Evolutionary conservation across 2,113 vertebrate genomes (phyloP), one percentile per base, ranked within the genome.

Genomic region (Casuarius casuarius): DNA sequence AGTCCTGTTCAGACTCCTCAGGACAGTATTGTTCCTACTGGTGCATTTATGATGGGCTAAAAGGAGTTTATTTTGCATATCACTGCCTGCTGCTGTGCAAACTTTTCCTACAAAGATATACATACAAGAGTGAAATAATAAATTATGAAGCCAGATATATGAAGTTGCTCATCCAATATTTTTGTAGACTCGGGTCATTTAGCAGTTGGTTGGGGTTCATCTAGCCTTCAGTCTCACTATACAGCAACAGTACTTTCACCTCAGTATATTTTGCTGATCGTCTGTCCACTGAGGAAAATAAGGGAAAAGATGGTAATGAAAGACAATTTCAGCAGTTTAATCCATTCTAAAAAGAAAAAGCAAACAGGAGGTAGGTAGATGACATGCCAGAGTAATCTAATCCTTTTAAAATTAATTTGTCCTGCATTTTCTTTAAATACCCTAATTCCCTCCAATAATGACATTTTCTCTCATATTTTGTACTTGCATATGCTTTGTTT

Each of bases 381-480:
- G 40, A 86, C 5, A 29, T 26, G 35, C 22, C 49, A 77, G 35
- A 91, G 46, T 88, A 77, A 38, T 80, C 51, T 59, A 90, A 88
- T 22, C 0, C 63, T 68, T 42, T 80, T 63, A 74, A 88, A 94
- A 71, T 25, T 71, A 61, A 80, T 83, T 90, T 91, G 14, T 71
- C 68, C 79, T 93, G 56, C 46, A 85, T 68, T 84, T 94, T 87
- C 75, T 88, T 95, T 91, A 86, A 93, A 78, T 89, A 87, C 21
- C 21, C 18, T 29, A 63, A 90, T 87, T 81, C 35, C 78, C 38
- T 74, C 66, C 66, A 81, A 65, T 89, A 93, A 90, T 88, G 65
- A 48, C 49, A 91, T 91, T 92, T 91, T 91, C 22, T 82, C 38
- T 91, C 75, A 42, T 83, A 92, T 85, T 95, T 91, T 95, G 75